Conservation (phyloP, 2,113 vertebrate genomes). For the Parotia lawesii region DNA sequence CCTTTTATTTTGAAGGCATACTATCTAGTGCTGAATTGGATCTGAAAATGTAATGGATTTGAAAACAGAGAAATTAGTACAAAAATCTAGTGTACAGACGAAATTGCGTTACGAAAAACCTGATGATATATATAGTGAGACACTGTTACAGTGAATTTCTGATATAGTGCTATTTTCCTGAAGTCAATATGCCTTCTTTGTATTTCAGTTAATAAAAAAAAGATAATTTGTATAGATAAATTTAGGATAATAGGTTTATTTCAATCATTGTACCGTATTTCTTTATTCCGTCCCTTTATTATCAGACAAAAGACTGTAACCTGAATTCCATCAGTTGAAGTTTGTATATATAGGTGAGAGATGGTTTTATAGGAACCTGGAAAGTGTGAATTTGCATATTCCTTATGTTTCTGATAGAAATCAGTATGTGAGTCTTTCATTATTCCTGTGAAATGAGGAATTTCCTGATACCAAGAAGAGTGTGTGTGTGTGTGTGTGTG, state of each 20-base stretch:
- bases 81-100: slow-evolving; percentile 69
- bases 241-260: slow-evolving; percentile 65
- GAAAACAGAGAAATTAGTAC: slow-evolving; percentile 55
- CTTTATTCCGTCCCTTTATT: slow-evolving; percentile 64
- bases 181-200: slow-evolving; percentile 67
- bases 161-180: slow-evolving; percentile 73
- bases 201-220: slow-evolving; percentile 63
- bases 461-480: slow-evolving; percentile 4
- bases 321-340: slow-evolving; percentile 55
- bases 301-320: slow-evolving; percentile 36
- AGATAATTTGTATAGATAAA: slow-evolving; percentile 41
- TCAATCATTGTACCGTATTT: slow-evolving; percentile 67
- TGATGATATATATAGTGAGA: slow-evolving; percentile 55
- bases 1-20: slow-evolving; percentile 75
- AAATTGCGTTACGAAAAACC: slow-evolving; percentile 63
- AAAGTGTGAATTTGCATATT: slow-evolving; percentile 65
- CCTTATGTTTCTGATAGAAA: slow-evolving; percentile 67
- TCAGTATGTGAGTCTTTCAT: slow-evolving; percentile 33
- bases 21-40: slow-evolving; percentile 71
- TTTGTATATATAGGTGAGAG: slow-evolving; percentile 72
- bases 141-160: slow-evolving; percentile 69
- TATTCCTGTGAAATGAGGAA: slow-evolving; percentile 64
- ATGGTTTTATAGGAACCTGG: slow-evolving; percentile 67
- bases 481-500: neutral
- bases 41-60: slow-evolving; percentile 62